Conservation (phyloP, 2,888 invertebrate genomes). For the Rhagonycha lutea region DNA sequence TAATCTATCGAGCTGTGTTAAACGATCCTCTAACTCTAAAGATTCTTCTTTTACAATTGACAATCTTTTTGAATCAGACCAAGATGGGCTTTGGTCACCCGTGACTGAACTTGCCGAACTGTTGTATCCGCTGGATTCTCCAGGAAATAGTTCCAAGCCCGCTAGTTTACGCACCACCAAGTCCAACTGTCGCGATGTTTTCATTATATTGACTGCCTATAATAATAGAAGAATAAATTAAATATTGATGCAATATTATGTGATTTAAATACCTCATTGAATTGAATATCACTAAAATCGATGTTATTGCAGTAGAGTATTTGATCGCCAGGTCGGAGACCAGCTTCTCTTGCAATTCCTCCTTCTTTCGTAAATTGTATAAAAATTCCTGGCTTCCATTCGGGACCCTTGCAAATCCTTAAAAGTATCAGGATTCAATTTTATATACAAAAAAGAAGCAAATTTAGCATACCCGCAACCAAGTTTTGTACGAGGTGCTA, state of each 20-base stretch:
- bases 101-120: slow-evolving; percentile 83
- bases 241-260: neutral
- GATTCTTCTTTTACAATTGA: slow-evolving; percentile 77
- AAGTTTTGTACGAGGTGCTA: slow-evolving; percentile 80
- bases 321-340: slow-evolving; percentile 88
- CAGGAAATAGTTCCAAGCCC: slow-evolving; percentile 78
- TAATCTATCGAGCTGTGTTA: slow-evolving; percentile 39
- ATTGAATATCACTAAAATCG: slow-evolving; percentile 75
- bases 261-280: slow-evolving; percentile 68
- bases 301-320: slow-evolving; percentile 87
- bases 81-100: slow-evolving; percentile 72
- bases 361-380: slow-evolving; percentile 89
- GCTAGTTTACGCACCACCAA: slow-evolving; percentile 77
- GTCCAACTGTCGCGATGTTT: slow-evolving; percentile 75
- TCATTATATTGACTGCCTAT: slow-evolving; percentile 81
- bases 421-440: neutral
- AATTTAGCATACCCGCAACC: slow-evolving; percentile 73
- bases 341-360: slow-evolving; percentile 86
- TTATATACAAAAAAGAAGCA: slow-evolving; percentile 3
- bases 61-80: slow-evolving; percentile 67
- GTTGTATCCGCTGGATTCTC: slow-evolving; percentile 83
- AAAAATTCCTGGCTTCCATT: slow-evolving; percentile 85
- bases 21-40: slow-evolving; percentile 63
- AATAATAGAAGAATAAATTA: slow-evolving; percentile 38
- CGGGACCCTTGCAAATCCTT: slow-evolving; percentile 83